These are phyloP conservation scores for Synergus laeviventris DNA, from an alignment of 2,888 invertebrate genomes.

Conservation along the genomic window DNA sequence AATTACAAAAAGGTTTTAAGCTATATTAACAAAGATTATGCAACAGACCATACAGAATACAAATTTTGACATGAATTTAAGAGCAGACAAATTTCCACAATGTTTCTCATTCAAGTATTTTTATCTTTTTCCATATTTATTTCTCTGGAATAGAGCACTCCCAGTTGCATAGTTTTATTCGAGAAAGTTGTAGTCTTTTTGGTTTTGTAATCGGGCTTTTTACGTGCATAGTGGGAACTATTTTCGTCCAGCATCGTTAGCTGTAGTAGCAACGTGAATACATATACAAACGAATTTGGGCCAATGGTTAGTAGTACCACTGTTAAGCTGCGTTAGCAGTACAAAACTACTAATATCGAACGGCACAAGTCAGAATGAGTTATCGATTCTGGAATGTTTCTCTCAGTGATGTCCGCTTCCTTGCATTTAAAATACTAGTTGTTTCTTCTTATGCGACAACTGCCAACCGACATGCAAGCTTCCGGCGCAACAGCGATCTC, in stretches of 20 bases:
- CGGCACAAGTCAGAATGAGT: constrained; percentile 23
- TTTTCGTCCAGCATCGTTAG: constrained; percentile 30
- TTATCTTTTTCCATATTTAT: not conserved
- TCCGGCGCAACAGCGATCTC: constrained; percentile 37
- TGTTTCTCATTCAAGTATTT: not conserved
- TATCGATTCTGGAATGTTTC: constrained; percentile 35
- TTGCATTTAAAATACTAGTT: constrained; percentile 32
- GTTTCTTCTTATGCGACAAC: constrained; percentile 37
- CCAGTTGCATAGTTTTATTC: not conserved
- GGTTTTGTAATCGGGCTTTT: not conserved
- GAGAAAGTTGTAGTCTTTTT: not conserved
- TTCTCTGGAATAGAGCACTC: not conserved
- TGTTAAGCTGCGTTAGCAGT: not conserved
- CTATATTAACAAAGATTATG: too few relatives aligned
- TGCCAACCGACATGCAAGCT: constrained; percentile 25
- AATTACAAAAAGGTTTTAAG: too few relatives aligned
- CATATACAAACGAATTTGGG: constrained; percentile 3
- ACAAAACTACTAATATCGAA: not conserved
- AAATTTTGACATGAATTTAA: not conserved
- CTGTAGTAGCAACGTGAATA: not conserved
- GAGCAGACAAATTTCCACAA: not conserved
- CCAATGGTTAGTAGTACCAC: not conserved
- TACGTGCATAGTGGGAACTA: not conserved
- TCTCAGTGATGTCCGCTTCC: constrained; percentile 24
- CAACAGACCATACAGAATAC: too few relatives aligned